Conservation (phyloP, 2,888 invertebrate genomes). For the Laothoe populi region DNA sequence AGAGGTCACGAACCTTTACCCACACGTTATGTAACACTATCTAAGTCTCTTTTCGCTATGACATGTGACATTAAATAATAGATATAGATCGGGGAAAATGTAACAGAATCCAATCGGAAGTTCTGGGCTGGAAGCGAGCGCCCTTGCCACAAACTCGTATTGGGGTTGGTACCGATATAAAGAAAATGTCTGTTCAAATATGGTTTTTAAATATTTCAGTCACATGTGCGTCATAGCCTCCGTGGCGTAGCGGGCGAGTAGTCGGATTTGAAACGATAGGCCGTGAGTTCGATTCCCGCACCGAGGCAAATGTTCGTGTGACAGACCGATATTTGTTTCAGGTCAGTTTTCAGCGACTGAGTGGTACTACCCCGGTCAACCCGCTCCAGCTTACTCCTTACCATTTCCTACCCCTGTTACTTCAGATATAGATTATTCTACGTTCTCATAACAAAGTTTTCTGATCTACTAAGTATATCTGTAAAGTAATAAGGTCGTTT, state of each 20-base stretch:
- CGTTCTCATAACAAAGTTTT: conserved; percentile 12
- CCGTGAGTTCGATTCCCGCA: too few species aligned
- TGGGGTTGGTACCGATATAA: not conserved
- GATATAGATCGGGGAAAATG: conserved; percentile 13
- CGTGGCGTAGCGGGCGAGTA: too few species aligned
- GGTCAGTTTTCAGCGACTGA: too few species aligned
- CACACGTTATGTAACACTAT: conserved; percentile 10
- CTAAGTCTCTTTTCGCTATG: not conserved
- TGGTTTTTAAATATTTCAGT: not conserved
- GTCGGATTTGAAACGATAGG: too few species aligned
- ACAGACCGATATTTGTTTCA: too few species aligned
- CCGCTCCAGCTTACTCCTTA: too few species aligned
- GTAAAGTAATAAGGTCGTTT: not conserved
- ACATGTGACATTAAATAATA: conserved; percentile 18
- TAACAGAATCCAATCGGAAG: conserved; percentile 20
- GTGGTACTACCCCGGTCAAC: too few species aligned
- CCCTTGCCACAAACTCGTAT: not conserved
- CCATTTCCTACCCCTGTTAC: conserved; percentile 5
- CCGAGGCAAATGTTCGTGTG: too few species aligned
- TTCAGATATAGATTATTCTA: conserved; percentile 3
- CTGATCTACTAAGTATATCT: too few species aligned
- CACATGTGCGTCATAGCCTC: not conserved
- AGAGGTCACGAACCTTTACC: not conserved
- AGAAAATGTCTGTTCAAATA: not conserved
- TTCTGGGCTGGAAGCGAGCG: not conserved